Evolutionary conservation across 2,113 vertebrate genomes (phyloP).

Genomic region (Cynoglossus semilaevis): DNA sequence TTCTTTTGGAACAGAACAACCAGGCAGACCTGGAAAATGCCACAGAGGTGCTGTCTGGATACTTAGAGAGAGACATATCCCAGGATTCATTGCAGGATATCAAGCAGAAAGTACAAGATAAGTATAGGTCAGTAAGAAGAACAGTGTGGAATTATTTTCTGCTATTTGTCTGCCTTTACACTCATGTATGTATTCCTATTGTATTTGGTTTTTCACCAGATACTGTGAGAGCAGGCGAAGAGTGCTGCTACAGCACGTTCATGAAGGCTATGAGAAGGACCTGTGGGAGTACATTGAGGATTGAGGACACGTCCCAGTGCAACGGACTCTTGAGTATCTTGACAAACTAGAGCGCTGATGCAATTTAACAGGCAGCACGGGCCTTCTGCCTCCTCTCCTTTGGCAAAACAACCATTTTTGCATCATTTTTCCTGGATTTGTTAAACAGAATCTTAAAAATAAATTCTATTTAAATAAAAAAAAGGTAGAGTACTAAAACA

Average conservation of each 20-base stretch:
- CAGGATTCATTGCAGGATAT: slow-evolving; percentile 99
- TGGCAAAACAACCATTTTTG: slow-evolving; percentile 87
- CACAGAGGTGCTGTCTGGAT: slow-evolving; percentile 98
- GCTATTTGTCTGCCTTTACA: too few species aligned
- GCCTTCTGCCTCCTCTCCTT: slow-evolving; percentile 75
- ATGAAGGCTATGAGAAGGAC: slow-evolving; percentile 99
- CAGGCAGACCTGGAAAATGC: slow-evolving; percentile 99
- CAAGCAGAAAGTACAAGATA: slow-evolving; percentile 99
- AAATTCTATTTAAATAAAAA: slow-evolving; percentile 99
- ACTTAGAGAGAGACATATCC: slow-evolving; percentile 98
- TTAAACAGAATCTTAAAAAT: slow-evolving; percentile 91
- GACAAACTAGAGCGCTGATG: slow-evolving; percentile 92
- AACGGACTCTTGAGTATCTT: slow-evolving; percentile 88
- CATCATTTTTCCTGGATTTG: slow-evolving; percentile 77
- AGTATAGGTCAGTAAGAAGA: slow-evolving; percentile 88
- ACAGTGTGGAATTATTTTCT: background rate
- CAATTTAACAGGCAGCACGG: slow-evolving; percentile 81
- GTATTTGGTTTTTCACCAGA: slow-evolving; percentile 71
- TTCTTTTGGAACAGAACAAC: slow-evolving; percentile 83
- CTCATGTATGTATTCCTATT: background rate
- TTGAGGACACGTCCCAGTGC: slow-evolving; percentile 85
- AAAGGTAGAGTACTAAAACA: slow-evolving; percentile 85
- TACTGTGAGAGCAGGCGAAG: slow-evolving; percentile 99
- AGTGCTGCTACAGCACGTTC: slow-evolving; percentile 98
- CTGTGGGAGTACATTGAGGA: slow-evolving; percentile 99